Evolutionary conservation across 2,797 vertebrate genomes (phyloP).

Genomic region (Cygnus olor): DNA sequence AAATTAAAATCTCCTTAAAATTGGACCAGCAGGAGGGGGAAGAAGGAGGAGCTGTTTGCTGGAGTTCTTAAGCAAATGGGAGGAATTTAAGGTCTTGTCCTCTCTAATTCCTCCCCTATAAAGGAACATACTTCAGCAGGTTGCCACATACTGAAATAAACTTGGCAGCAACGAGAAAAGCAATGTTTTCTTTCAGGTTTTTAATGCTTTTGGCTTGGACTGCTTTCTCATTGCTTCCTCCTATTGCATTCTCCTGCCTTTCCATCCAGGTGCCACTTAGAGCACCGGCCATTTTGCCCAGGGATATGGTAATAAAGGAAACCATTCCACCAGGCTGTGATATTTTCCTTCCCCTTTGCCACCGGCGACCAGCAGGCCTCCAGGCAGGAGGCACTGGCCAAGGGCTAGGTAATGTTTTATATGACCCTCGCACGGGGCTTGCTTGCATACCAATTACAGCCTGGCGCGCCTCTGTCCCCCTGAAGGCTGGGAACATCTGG

Average conservation of each 20-base stretch:
- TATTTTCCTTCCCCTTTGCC: constrained; percentile 52
- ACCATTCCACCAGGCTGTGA: background rate
- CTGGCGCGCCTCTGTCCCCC: background rate
- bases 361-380: background rate
- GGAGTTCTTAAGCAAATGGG: constrained; percentile 53
- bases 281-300: constrained; percentile 14
- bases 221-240: constrained; percentile 49
- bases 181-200: constrained; percentile 55
- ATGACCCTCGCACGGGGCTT: constrained; percentile 2
- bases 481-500: constrained; percentile 53
- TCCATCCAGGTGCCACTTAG: constrained; percentile 55
- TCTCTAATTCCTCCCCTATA: constrained; percentile 61
- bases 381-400: background rate
- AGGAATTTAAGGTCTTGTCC: constrained; percentile 68
- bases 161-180: constrained; percentile 32
- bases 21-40: constrained; percentile 49
- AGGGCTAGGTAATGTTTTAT: constrained; percentile 55
- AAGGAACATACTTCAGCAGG: constrained; percentile 64
- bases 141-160: constrained; percentile 67
- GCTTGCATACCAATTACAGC: constrained; percentile 49
- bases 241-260: constrained; percentile 47
- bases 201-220: constrained; percentile 51
- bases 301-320: constrained; percentile 10
- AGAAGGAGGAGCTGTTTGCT: constrained; percentile 57
- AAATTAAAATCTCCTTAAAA: constrained; percentile 73